phyloP scores from a whole-genome alignment of 1,140 invertebrate genomes.

The Scaptomyza hsui region DNA sequence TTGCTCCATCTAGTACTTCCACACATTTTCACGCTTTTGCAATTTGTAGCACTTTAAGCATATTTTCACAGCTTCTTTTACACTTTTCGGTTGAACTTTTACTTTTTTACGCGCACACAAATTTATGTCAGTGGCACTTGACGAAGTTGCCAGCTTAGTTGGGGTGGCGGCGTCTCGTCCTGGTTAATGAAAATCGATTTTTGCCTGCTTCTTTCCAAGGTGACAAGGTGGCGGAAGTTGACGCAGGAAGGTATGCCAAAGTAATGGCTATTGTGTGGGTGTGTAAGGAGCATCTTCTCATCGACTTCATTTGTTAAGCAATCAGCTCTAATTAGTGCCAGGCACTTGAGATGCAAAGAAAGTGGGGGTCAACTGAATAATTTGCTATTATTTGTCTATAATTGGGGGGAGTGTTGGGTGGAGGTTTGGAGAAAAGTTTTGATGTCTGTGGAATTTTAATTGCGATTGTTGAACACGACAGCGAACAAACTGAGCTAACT shows the following conservation, averaged over 20 bases:
- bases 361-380: constrained; percentile 53
- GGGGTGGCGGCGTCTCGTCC: constrained; percentile 1
- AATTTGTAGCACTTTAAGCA: constrained; percentile 36
- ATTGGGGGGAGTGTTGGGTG: constrained; percentile 31
- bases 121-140: constrained; percentile 43
- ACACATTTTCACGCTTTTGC: constrained; percentile 17
- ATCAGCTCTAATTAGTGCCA: constrained; percentile 72
- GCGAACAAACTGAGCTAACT: constrained; percentile 3
- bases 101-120: background rate
- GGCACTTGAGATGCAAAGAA: constrained; percentile 59
- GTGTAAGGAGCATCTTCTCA: constrained; percentile 11
- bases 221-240: constrained; percentile 6
- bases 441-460: constrained; percentile 63
- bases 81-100: constrained; percentile 8
- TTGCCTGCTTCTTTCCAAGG: constrained; percentile 11
- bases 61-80: constrained; percentile 35
- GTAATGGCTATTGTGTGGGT: background rate
- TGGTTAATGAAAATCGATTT: constrained; percentile 45
- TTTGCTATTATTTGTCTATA: constrained; percentile 75
- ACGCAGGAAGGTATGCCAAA: background rate
- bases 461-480: constrained; percentile 44
- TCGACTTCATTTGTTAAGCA: constrained; percentile 69
- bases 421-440: constrained; percentile 15
- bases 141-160: constrained; percentile 3
- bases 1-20: background rate